Evolutionary conservation across 2,113 vertebrate genomes (phyloP), one percentile per base, ranked within the genome.

Genomic region (Trinectes maculatus): DNA sequence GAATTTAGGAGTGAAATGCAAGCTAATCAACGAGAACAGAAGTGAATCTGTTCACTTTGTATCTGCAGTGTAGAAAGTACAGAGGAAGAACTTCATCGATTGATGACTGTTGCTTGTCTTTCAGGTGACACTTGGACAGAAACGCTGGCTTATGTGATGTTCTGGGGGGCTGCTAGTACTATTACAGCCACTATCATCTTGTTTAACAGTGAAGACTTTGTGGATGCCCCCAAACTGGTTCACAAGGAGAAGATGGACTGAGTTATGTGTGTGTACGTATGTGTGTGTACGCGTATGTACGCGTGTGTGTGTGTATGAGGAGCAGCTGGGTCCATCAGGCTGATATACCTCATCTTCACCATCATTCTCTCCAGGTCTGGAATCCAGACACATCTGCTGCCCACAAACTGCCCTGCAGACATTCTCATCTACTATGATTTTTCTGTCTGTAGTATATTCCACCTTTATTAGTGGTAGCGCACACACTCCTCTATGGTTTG

Each of bases 181-280:
- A 93, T 96, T 77, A 98, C 96, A 7, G 94, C 95, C 3, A 93
- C 96, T 0, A 94, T 98, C 88, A 98, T 99, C 80, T 80, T 99
- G 71, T 98, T 95, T 84, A 97, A 98, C 0, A 96, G 98, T 66
- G 95, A 94, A 55, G 96, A 99, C 90, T 99, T 99, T 87, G 98
- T 99, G 21, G 96, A 98, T 62, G 93, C 96, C 3, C 98, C 97
- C 48, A 97, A 94, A 84, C 88, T 99, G 79, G 98, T 99, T 77
- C 97, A 99, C 89, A 99, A 99, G 66, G 96, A 99, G 89, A 99
- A 99, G 94, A 94, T 98, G 94, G 98, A 99, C 93, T 99, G 93
- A 99, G 92, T 89, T 18, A 82, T 8, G 39, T 26, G 42, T 24
- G 34, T 8, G 6, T 9, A 22, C 12, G 25, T 93, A 92, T 91